Conservation (phyloP, 2,113 vertebrate genomes). For the Narcine bancroftii region DNA sequence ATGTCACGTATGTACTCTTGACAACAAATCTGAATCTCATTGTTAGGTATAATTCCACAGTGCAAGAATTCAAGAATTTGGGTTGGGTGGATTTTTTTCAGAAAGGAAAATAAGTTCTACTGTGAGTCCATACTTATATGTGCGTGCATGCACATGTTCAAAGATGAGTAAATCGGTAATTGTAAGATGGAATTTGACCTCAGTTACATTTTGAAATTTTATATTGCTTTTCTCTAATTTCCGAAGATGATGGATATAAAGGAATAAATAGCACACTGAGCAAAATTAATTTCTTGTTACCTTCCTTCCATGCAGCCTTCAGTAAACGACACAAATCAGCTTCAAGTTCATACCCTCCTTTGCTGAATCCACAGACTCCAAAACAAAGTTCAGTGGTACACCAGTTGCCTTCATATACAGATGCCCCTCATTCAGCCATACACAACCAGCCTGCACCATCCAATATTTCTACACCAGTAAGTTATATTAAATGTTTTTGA, state of each 20-base stretch:
- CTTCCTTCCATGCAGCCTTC: background rate
- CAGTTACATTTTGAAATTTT: background rate
- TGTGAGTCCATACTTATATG: background rate
- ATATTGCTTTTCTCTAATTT: background rate
- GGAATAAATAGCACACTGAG: background rate
- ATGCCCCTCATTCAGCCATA: slow-evolving; percentile 20
- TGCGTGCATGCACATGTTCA: background rate
- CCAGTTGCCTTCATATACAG: slow-evolving; percentile 2
- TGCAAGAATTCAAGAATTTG: too few relatives aligned
- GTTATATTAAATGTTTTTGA: background rate
- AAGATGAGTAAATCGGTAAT: background rate
- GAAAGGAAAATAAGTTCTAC: background rate
- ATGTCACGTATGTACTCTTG: too few relatives aligned
- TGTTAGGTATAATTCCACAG: too few relatives aligned
- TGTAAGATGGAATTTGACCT: background rate
- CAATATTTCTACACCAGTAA: slow-evolving; percentile 39
- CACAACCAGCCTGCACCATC: slow-evolving; percentile 35
- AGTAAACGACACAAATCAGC: slow-evolving; percentile 5
- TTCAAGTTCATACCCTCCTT: slow-evolving; percentile 35
- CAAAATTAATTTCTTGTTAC: background rate
- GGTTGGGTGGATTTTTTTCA: background rate
- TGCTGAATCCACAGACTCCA: slow-evolving; percentile 39
- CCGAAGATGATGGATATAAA: background rate
- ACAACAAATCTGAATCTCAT: too few relatives aligned
- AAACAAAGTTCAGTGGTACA: slow-evolving; percentile 40